Conservation (phyloP, 1,140 invertebrate genomes). For the Drosophila mayri region DNA sequence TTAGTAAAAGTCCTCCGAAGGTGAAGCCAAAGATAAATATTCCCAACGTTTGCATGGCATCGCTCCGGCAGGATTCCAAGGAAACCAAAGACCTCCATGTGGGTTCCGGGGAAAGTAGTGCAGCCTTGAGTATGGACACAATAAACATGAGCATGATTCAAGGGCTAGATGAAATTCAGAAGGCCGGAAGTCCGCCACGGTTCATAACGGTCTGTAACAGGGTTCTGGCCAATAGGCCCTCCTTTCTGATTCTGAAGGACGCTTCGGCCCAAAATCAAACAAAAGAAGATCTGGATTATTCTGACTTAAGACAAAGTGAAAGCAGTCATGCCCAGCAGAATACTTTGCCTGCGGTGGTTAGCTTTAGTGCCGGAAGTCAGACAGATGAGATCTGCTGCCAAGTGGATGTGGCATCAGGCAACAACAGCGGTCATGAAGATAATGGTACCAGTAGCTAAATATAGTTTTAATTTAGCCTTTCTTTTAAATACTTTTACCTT, state of each 20-base stretch:
- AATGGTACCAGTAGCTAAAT: neutral
- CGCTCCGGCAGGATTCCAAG: slow-evolving; percentile 33
- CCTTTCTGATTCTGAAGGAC: slow-evolving; percentile 61
- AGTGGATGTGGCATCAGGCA: neutral
- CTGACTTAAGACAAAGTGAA: neutral
- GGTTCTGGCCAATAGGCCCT: slow-evolving; percentile 38
- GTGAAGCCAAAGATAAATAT: neutral
- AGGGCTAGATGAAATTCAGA: slow-evolving; percentile 5
- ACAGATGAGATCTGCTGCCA: neutral
- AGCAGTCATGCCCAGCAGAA: neutral
- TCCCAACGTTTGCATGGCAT: slow-evolving; percentile 29
- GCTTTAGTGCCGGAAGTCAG: neutral
- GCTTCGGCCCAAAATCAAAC: slow-evolving; percentile 21
- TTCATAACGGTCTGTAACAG: slow-evolving; percentile 47
- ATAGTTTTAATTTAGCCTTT: neutral
- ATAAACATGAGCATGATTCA: neutral
- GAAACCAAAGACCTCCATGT: neutral
- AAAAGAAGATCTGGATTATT: slow-evolving; percentile 10
- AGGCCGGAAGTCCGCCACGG: neutral
- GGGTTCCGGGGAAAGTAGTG: neutral
- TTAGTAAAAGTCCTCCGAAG: neutral
- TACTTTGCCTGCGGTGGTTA: neutral
- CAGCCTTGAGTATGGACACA: neutral
- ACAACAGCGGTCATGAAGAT: neutral
- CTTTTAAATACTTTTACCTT: no score